Conservation (phyloP, 2,113 vertebrate genomes). For the Ammodytes marinus region DNA sequence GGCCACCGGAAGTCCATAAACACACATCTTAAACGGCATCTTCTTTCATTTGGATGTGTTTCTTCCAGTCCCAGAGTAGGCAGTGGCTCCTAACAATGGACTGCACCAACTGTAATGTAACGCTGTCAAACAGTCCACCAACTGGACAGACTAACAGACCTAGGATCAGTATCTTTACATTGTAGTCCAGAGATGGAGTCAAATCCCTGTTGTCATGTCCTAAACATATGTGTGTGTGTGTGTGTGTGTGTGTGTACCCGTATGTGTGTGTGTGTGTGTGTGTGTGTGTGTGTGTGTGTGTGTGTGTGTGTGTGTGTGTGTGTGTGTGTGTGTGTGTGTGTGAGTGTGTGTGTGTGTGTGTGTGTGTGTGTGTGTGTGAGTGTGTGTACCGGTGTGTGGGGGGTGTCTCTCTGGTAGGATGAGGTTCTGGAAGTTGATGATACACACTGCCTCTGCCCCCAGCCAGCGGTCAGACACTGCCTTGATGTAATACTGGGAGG, state of each 20-base stretch:
- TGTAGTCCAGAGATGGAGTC: background rate
- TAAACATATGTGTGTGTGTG: background rate
- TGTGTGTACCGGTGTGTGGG: constrained; percentile 92
- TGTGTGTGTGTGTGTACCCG: constrained; percentile 88
- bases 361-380: constrained; percentile 80
- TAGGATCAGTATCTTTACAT: background rate
- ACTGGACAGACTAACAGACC: background rate
- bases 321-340: constrained; percentile 93
- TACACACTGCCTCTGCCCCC: constrained; percentile 94
- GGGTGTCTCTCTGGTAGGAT: constrained; percentile 97
- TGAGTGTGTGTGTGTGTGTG: constrained; percentile 91
- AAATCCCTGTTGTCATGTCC: constrained; percentile 10
- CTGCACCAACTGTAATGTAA: background rate
- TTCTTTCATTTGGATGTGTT: too few relatives aligned
- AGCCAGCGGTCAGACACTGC: constrained; percentile 97
- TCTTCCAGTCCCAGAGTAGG: background rate
- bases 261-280: constrained; percentile 58
- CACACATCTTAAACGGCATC: too few relatives aligned
- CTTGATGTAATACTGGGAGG: constrained; percentile 97
- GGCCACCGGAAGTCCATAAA: too few relatives aligned
- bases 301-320: constrained; percentile 84
- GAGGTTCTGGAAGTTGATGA: constrained; percentile 98
- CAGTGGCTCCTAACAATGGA: background rate
- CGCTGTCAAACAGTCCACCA: background rate
- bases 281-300: constrained; percentile 87